Conservation (phyloP, 2,888 invertebrate genomes). For the Parasteatoda lunata region DNA sequence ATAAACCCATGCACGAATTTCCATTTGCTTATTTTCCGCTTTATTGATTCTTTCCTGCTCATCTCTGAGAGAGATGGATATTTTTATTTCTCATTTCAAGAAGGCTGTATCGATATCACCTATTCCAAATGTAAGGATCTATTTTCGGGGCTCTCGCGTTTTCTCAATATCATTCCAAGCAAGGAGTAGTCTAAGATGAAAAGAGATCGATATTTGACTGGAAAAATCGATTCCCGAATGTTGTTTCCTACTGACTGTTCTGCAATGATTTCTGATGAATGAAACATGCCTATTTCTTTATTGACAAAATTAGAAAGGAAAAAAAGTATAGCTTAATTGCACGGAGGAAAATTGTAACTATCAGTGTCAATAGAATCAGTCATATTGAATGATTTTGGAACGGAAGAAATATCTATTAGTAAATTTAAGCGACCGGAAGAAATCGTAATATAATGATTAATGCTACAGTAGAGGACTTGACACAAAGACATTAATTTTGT, state of each 20-base stretch:
- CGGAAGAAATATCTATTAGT: too few relatives aligned
- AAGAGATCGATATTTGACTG: not conserved
- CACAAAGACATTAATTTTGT: too few relatives aligned
- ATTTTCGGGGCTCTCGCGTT: not conserved
- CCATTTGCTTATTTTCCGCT: not conserved
- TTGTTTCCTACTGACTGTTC: not conserved
- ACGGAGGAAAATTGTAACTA: too few relatives aligned
- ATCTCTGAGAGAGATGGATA: not conserved
- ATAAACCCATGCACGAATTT: not conserved
- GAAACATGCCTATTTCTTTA: too few relatives aligned
- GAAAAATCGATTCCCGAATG: not conserved
- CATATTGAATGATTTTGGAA: too few relatives aligned
- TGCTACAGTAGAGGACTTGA: too few relatives aligned
- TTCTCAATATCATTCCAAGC: not conserved
- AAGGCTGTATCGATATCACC: not conserved
- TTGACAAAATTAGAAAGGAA: too few relatives aligned
- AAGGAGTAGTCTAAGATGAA: not conserved
- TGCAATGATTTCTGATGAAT: too few relatives aligned
- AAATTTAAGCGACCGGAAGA: too few relatives aligned
- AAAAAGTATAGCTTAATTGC: too few relatives aligned
- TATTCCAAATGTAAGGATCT: constrained; percentile 2
- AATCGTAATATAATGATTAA: too few relatives aligned
- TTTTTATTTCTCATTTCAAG: constrained; percentile 3
- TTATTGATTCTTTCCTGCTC: not conserved
- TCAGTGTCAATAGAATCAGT: too few relatives aligned